Evolutionary conservation across 2,113 vertebrate genomes (phyloP).

Genomic region (Opisthocomus hoazin): DNA sequence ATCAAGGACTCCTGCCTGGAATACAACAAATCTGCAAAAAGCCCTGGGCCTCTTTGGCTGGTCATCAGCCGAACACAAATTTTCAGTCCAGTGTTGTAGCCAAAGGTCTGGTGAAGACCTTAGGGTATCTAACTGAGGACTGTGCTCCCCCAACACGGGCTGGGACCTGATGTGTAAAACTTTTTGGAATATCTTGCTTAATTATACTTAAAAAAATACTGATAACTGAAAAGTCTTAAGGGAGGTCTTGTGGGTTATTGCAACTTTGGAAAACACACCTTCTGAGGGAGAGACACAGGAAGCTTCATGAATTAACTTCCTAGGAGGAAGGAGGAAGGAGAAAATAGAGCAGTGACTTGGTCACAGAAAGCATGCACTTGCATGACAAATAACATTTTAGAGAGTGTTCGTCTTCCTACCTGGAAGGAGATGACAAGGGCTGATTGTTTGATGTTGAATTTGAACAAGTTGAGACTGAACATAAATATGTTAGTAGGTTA

Average conservation of each 20-base stretch:
- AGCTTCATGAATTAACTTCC: not conserved
- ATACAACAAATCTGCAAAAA: not conserved
- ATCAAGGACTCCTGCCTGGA: not conserved
- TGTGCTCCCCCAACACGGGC: not conserved
- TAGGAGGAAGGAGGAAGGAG: too few relatives aligned
- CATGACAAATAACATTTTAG: not conserved
- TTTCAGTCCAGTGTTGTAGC: not conserved
- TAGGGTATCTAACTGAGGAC: not conserved
- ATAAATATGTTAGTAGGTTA: not conserved
- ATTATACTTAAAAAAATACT: not conserved
- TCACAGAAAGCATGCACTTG: not conserved
- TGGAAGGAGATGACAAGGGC: not conserved
- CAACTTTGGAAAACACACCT: not conserved
- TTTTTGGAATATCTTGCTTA: not conserved
- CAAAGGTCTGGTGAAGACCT: not conserved
- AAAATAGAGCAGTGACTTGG: not conserved
- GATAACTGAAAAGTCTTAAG: not conserved
- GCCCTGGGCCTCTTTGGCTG: not conserved
- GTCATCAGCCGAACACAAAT: not conserved
- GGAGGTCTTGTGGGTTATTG: not conserved
- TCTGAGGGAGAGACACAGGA: not conserved
- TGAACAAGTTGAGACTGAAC: not conserved
- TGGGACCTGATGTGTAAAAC: not conserved
- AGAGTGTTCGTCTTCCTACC: not conserved
- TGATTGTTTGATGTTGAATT: not conserved